phyloP scores from a whole-genome alignment of 2,888 invertebrate species.

The Cinara cedri region DNA sequence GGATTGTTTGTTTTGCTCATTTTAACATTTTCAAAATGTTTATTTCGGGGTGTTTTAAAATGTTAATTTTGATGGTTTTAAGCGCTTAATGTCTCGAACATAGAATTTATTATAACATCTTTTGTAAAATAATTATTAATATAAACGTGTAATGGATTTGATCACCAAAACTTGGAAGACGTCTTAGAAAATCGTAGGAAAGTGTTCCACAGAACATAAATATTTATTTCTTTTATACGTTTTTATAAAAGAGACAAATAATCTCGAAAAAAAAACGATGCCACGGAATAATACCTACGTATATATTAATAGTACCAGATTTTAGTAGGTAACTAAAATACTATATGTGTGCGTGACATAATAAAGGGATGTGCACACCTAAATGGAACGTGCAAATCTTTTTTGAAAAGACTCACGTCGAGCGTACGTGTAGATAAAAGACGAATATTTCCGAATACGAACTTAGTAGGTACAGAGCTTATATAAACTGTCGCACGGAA shows the following conservation, averaged over 20 bases:
- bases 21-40: too few relatives aligned
- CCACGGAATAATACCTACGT: neutral
- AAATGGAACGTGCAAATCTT: conserved; percentile 7
- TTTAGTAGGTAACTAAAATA: too few relatives aligned
- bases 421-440: conserved; percentile 16
- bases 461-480: neutral
- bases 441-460: conserved; percentile 3
- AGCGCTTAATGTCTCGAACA: too few relatives aligned
- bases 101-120: too few relatives aligned
- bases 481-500: conserved; percentile 14
- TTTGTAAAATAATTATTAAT: too few relatives aligned
- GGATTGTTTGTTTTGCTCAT: too few relatives aligned
- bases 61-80: too few relatives aligned
- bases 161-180: too few relatives aligned
- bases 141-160: too few relatives aligned
- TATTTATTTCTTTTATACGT: neutral
- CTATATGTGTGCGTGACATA: neutral
- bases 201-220: too few relatives aligned
- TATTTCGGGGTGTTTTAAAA: too few relatives aligned
- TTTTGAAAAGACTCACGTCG: conserved; percentile 16
- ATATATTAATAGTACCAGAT: neutral
- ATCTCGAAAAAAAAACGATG: neutral
- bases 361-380: neutral
- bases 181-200: too few relatives aligned
- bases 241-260: neutral